Conservation (phyloP, 2,888 invertebrate genomes). For the Cabera pusaria region DNA sequence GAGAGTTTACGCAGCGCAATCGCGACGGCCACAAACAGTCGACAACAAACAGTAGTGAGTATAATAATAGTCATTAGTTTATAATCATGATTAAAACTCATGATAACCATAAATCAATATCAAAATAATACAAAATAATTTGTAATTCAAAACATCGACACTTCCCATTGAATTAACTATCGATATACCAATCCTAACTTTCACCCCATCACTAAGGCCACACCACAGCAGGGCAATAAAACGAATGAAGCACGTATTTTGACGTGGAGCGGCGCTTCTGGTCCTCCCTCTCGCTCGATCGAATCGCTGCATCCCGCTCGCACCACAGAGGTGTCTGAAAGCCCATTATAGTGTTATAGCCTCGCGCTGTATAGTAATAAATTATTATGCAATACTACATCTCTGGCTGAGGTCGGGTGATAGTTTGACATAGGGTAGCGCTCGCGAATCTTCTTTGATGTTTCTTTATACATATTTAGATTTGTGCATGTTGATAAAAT, state of each 20-base stretch:
- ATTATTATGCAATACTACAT: slow-evolving; percentile 76
- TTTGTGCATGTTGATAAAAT: no score
- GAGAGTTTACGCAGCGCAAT: no score
- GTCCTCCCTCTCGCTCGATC: slow-evolving; percentile 58
- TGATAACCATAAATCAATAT: no score
- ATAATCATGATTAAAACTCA: no score
- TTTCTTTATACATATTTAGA: no score
- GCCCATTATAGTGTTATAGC: slow-evolving; percentile 77
- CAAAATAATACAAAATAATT: no score
- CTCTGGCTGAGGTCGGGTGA: slow-evolving; percentile 14
- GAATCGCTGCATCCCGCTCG: slow-evolving; percentile 50
- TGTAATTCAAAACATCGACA: no score
- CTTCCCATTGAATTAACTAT: slow-evolving; percentile 36
- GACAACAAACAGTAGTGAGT: no score
- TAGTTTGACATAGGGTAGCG: slow-evolving; percentile 11
- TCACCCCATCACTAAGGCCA: slow-evolving; percentile 29
- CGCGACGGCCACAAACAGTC: no score
- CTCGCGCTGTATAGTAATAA: slow-evolving; percentile 65
- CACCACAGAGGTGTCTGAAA: slow-evolving; percentile 70
- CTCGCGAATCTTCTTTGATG: slow-evolving; percentile 12
- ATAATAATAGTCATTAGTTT: no score
- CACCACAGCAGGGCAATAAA: slow-evolving; percentile 73
- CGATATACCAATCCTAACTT: slow-evolving; percentile 58
- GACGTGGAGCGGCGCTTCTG: slow-evolving; percentile 84
- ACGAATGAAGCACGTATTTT: slow-evolving; percentile 83